Evolutionary conservation across 2,888 invertebrate genomes (phyloP).

Genomic region (Dryococelus australis): DNA sequence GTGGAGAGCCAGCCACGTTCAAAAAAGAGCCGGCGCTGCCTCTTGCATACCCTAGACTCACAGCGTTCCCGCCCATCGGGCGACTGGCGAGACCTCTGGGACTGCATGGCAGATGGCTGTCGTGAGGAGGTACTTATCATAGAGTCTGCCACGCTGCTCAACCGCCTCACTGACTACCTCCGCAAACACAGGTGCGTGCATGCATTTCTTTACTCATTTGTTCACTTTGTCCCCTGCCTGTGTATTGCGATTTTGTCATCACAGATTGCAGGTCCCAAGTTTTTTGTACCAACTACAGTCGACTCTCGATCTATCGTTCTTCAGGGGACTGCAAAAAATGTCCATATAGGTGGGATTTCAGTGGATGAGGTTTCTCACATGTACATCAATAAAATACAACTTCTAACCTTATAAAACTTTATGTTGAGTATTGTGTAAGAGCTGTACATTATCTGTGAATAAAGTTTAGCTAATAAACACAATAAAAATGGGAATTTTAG

Average conservation of each 20-base stretch:
- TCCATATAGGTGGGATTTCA: no score
- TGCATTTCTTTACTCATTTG: background rate
- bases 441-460: no score
- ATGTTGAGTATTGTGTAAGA: no score
- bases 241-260: conserved; percentile 29
- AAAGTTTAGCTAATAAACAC: no score
- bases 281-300: no score
- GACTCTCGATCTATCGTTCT: no score
- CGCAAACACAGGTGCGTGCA: conserved; percentile 78
- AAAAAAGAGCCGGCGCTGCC: conserved; percentile 89
- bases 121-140: conserved; percentile 87
- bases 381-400: no score
- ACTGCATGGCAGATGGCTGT: conserved; percentile 81
- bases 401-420: no score
- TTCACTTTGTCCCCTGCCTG: conserved; percentile 22
- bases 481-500: no score
- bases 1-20: conserved; percentile 82
- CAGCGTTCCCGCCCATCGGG: conserved; percentile 77
- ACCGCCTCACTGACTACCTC: conserved; percentile 88
- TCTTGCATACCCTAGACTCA: conserved; percentile 88
- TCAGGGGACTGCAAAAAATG: no score
- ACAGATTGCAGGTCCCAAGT: no score
- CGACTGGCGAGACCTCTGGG: conserved; percentile 86
- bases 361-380: no score
- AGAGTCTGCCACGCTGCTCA: conserved; percentile 82